A percentile compares a stretch with the other conserved stretches of the same genome.
Evolutionary conservation across 2,888 invertebrate genomes (phyloP).

Genomic region (Axea sp.): DNA sequence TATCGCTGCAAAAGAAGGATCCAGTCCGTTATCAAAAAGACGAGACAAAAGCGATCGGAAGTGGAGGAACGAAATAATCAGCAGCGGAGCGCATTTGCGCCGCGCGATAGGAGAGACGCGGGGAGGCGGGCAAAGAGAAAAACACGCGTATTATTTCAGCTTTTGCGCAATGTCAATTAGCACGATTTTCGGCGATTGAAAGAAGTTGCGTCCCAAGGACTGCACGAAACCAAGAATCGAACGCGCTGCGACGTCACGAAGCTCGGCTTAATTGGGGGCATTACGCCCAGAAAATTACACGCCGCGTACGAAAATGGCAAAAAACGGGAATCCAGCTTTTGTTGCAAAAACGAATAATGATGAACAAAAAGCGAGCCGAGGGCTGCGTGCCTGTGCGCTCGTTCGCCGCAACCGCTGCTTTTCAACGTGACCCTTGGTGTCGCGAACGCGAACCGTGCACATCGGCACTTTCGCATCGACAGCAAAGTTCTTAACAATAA

Average conservation of each 20-base stretch:
- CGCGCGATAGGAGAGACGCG: too few species aligned
- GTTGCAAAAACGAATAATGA: slow-evolving; percentile 30
- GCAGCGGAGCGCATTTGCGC: too few species aligned
- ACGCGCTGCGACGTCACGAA: slow-evolving; percentile 39
- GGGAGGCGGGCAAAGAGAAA: background rate
- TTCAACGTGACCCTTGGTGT: slow-evolving; percentile 19
- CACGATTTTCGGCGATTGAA: slow-evolving; percentile 35
- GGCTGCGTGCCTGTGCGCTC: slow-evolving; percentile 9
- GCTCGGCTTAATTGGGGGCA: slow-evolving; percentile 42
- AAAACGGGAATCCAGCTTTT: slow-evolving; percentile 21
- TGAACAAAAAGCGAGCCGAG: slow-evolving; percentile 14
- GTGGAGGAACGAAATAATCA: too few species aligned
- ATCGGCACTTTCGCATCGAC: background rate
- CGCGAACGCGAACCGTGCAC: slow-evolving; percentile 3
- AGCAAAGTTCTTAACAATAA: background rate
- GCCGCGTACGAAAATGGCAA: background rate
- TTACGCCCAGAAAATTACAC: slow-evolving; percentile 48
- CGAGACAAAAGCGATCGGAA: too few species aligned
- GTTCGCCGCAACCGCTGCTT: slow-evolving; percentile 5
- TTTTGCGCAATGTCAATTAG: slow-evolving; percentile 31
- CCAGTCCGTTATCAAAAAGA: too few species aligned
- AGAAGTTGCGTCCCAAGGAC: too few species aligned
- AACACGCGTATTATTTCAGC: slow-evolving; percentile 14
- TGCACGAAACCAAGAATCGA: slow-evolving; percentile 36
- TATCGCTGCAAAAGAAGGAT: background rate